Evolutionary conservation across 2,888 invertebrate species (phyloP).

Genomic region (Girardia tigrina): DNA sequence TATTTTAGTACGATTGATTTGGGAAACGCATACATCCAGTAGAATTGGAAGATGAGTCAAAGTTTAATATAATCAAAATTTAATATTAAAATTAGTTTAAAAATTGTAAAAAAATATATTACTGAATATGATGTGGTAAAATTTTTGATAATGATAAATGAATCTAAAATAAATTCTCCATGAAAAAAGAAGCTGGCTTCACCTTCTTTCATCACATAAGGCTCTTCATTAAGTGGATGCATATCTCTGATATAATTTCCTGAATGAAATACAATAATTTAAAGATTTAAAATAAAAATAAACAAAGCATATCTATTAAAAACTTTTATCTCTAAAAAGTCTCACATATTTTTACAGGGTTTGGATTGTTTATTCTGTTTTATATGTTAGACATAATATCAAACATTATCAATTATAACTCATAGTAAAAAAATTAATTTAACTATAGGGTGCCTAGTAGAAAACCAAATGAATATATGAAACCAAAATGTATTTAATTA

Average conservation of each 20-base stretch:
- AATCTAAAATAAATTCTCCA: not conserved
- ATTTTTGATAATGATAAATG: constrained; percentile 3
- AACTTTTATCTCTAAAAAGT: not conserved
- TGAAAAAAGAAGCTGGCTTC: not conserved
- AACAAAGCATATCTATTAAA: not conserved
- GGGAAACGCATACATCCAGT: too few species aligned
- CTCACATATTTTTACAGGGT: too few species aligned
- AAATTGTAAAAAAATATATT: not conserved
- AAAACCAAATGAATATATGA: too few species aligned
- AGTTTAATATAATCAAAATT: too few species aligned
- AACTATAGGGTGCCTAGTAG: too few species aligned
- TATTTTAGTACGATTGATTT: too few species aligned
- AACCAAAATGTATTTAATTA: too few species aligned
- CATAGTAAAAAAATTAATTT: too few species aligned
- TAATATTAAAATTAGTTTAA: too few species aligned
- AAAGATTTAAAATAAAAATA: too few species aligned
- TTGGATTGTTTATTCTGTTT: not conserved
- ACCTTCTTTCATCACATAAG: not conserved
- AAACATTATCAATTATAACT: too few species aligned
- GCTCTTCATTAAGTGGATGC: constrained; percentile 4
- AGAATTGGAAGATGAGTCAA: too few species aligned
- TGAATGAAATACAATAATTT: not conserved
- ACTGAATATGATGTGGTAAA: not conserved
- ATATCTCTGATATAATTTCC: constrained; percentile 1
- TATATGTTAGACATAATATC: not conserved